phyloP scores from a whole-genome alignment of 2,113 vertebrate species.

The Odobenus rosmarus region DNA sequence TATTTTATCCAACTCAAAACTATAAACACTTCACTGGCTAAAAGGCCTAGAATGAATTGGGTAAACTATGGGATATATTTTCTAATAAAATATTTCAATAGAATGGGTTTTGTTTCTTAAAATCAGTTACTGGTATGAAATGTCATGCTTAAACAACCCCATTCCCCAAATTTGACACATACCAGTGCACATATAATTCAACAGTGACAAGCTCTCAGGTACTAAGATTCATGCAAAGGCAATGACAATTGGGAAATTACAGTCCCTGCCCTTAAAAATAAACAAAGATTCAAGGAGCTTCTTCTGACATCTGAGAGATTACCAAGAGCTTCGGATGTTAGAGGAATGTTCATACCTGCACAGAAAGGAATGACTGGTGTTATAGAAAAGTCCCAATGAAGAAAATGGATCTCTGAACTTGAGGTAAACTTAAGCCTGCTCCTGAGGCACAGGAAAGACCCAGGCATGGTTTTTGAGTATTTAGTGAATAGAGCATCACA shows the following conservation, averaged over 20 bases:
- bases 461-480: neutral
- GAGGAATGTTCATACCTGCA: neutral
- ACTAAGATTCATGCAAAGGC: neutral
- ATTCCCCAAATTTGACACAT: neutral
- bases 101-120: slow-evolving; percentile 37
- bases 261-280: neutral
- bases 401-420: neutral
- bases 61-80: slow-evolving; percentile 58
- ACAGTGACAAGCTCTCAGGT: neutral
- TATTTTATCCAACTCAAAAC: slow-evolving; percentile 57
- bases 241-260: neutral
- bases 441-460: neutral
- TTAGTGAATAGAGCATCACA: neutral
- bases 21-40: slow-evolving; percentile 69
- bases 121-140: slow-evolving; percentile 11
- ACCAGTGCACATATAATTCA: neutral
- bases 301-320: neutral
- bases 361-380: neutral
- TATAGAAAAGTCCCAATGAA: neutral
- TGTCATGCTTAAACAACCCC: neutral
- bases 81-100: slow-evolving; percentile 62
- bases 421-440: neutral
- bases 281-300: neutral
- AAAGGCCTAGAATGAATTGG: slow-evolving; percentile 55
- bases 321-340: neutral